Percentiles rank a stretch among this genome's conserved stretches.
phyloP scores from a whole-genome alignment of 64 coral and sea anemone species.

The Pachyseris speciosa region DNA sequence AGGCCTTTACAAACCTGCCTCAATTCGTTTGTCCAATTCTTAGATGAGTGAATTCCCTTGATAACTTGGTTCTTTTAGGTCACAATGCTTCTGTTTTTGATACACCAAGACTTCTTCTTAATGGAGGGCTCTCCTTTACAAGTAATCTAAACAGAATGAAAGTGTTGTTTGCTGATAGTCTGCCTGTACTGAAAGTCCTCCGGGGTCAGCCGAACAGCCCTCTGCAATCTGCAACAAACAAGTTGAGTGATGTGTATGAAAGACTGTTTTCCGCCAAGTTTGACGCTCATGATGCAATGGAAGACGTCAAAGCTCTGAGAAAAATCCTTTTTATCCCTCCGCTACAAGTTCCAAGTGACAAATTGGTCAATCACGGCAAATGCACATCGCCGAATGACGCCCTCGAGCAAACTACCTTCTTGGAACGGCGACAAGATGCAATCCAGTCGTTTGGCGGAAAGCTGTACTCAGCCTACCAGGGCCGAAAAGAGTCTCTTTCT shows the following conservation, averaged over 20 bases:
- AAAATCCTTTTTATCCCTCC: not conserved
- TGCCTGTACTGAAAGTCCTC: not conserved
- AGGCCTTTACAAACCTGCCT: conserved; percentile 1
- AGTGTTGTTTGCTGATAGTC: not conserved
- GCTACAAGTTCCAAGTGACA: not conserved
- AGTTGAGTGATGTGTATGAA: not conserved
- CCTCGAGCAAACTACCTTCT: not conserved
- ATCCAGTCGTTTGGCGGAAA: not conserved
- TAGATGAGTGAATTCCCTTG: not conserved
- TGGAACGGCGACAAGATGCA: not conserved
- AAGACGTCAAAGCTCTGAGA: not conserved
- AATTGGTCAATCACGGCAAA: not conserved
- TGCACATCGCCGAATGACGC: not conserved
- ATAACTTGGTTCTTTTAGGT: not conserved
- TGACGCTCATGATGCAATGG: not conserved
- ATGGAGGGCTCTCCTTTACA: not conserved
- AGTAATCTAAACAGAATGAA: not conserved
- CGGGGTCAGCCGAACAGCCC: not conserved
- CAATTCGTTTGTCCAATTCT: not conserved
- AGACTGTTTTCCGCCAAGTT: too few relatives aligned
- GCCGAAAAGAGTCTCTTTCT: not conserved
- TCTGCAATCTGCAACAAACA: not conserved
- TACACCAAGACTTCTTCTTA: conserved; percentile 20
- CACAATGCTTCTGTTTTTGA: not conserved
- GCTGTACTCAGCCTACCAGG: not conserved